Conservation (phyloP, 2,888 invertebrate species). For the Agrochola macilenta region DNA sequence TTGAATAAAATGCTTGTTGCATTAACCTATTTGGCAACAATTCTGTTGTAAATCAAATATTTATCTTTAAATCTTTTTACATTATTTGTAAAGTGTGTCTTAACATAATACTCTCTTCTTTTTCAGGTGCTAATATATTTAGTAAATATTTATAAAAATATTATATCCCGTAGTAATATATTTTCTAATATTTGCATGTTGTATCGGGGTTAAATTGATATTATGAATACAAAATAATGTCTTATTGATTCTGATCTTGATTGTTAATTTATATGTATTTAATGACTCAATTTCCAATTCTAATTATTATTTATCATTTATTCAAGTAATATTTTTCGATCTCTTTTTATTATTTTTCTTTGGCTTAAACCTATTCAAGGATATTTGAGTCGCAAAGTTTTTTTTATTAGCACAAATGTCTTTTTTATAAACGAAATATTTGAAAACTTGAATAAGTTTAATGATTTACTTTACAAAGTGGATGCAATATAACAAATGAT, state of each 20-base stretch:
- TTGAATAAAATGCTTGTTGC: background rate
- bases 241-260: background rate
- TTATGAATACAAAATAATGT: conserved; percentile 9
- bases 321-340: too few relatives aligned
- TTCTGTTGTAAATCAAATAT: conserved; percentile 2
- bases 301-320: too few relatives aligned
- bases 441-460: conserved; percentile 37
- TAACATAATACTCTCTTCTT: conserved; percentile 40
- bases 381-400: background rate
- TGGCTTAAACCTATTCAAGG: background rate
- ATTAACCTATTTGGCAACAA: background rate
- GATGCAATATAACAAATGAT: conserved; percentile 15
- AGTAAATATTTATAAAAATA: background rate
- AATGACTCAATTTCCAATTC: conserved; percentile 40
- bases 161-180: conserved; percentile 13
- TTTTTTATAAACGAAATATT: conserved; percentile 41
- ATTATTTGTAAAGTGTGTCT: conserved; percentile 28
- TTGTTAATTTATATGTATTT: conserved; percentile 11
- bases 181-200: conserved; percentile 59
- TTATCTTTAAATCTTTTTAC: background rate
- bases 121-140: conserved; percentile 60
- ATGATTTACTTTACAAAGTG: conserved; percentile 23
- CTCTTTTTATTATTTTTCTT: too few relatives aligned
- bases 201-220: conserved; percentile 28
- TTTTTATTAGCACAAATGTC: conserved; percentile 35